A percentile compares a stretch with the other conserved stretches of the same genome.
These are phyloP conservation scores for Ruditapes philippinarum DNA, from an alignment of 1,140 invertebrate species.

Conservation along the genomic window DNA sequence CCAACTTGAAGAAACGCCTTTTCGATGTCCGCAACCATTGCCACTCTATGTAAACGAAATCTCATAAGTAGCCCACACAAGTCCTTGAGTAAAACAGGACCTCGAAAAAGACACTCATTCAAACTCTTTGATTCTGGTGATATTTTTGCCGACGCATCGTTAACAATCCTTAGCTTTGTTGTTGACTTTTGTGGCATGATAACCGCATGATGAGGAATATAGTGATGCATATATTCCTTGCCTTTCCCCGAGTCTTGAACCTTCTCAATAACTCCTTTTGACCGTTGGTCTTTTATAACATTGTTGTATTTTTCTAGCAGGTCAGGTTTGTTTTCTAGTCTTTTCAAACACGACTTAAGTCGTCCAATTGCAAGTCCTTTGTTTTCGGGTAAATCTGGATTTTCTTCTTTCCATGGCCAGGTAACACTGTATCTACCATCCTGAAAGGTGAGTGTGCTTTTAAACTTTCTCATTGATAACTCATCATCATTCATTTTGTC, in stretches of 20 bases:
- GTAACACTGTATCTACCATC: conserved; percentile 38
- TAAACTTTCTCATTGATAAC: conserved; percentile 15
- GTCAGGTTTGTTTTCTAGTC: conserved; percentile 38
- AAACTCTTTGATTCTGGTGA: background rate
- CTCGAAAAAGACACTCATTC: background rate
- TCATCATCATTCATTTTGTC: conserved; percentile 16
- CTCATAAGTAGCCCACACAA: background rate
- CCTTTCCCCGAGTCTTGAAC: too few species aligned
- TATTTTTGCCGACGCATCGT: background rate
- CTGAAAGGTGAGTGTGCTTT: conserved; percentile 22
- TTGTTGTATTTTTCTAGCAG: conserved; percentile 55
- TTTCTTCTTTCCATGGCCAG: conserved; percentile 48
- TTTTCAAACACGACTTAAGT: conserved; percentile 18
- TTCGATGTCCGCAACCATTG: too few species aligned
- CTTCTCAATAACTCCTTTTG: background rate
- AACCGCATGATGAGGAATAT: conserved; percentile 45
- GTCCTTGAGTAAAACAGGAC: background rate
- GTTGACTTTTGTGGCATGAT: conserved; percentile 30
- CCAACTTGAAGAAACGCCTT: background rate
- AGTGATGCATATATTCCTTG: too few species aligned
- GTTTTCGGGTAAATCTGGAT: conserved; percentile 58
- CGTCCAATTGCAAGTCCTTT: conserved; percentile 31
- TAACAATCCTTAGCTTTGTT: too few species aligned
- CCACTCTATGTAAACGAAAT: too few species aligned
- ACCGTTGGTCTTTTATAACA: conserved; percentile 50